Evolutionary conservation across 2,797 vertebrate species (phyloP).

Genomic region (Mus spretus): DNA sequence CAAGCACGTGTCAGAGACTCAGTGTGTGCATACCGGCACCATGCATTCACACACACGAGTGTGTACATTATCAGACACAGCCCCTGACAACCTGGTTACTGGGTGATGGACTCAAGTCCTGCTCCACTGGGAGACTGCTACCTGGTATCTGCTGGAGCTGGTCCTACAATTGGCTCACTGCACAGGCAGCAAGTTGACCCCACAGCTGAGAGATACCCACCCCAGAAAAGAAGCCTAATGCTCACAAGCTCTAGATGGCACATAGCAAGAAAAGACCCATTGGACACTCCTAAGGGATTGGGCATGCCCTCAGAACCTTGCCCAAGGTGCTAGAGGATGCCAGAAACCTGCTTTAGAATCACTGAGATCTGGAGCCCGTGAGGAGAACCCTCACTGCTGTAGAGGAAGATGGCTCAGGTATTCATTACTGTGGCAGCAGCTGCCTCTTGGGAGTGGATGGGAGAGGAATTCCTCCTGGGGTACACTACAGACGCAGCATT

Average conservation of each 20-base stretch:
- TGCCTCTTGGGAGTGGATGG: neutral
- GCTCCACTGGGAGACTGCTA: neutral
- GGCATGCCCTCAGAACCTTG: neutral
- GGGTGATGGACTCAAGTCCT: neutral
- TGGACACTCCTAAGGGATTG: neutral
- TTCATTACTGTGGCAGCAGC: neutral
- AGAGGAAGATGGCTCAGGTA: neutral
- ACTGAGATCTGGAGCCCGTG: neutral
- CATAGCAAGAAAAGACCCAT: neutral
- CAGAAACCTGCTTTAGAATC: neutral
- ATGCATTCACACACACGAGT: accelerated
- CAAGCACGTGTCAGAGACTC: accelerated
- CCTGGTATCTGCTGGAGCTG: neutral
- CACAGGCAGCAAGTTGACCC: neutral
- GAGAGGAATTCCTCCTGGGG: neutral
- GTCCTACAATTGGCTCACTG: neutral
- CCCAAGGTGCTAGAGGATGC: neutral
- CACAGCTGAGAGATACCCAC: neutral
- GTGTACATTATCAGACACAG: neutral
- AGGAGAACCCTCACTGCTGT: neutral
- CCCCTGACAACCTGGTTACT: neutral
- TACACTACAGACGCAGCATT: neutral
- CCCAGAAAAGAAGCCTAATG: neutral
- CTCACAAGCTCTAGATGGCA: neutral
- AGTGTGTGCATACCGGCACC: accelerated